These are phyloP conservation scores for Cephus pygmeus DNA, from an alignment of 2,888 invertebrate genomes.

Conservation along the genomic window DNA sequence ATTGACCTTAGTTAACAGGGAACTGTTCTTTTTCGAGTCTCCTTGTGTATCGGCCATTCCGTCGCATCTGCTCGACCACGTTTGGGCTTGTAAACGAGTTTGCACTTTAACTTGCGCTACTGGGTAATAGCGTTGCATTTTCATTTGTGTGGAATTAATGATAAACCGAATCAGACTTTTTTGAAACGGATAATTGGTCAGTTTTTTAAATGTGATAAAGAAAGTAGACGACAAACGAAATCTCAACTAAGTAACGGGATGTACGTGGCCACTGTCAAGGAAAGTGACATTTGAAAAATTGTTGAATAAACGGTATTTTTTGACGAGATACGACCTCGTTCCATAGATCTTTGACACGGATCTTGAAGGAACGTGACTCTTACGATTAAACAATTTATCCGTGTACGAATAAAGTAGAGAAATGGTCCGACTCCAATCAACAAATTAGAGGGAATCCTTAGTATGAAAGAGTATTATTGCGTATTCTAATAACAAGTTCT, in stretches of 20 bases:
- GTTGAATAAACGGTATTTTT: not conserved
- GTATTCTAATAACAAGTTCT: not conserved
- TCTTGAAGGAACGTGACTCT: not conserved
- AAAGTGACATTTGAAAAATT: not conserved
- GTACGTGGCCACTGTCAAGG: not conserved
- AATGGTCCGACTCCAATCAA: not conserved
- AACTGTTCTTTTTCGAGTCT: not conserved
- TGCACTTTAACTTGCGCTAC: not conserved
- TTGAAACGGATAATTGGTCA: too few species aligned
- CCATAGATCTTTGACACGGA: not conserved
- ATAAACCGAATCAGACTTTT: not conserved
- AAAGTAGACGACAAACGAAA: not conserved
- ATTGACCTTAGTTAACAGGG: conserved; percentile 17
- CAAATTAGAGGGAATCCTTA: not conserved
- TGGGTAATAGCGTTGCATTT: not conserved
- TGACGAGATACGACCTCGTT: not conserved
- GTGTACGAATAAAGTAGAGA: not conserved
- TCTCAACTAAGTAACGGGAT: not conserved
- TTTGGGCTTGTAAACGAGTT: not conserved
- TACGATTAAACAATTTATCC: not conserved
- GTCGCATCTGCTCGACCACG: not conserved
- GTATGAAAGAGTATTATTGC: not conserved
- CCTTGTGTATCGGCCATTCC: not conserved
- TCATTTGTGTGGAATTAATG: not conserved
- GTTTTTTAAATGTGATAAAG: not conserved